Percentiles rank a stretch among this genome's conserved stretches.
Evolutionary conservation across 2,113 vertebrate species (phyloP).

Genomic region (sheep (Ovis aries)): DNA sequence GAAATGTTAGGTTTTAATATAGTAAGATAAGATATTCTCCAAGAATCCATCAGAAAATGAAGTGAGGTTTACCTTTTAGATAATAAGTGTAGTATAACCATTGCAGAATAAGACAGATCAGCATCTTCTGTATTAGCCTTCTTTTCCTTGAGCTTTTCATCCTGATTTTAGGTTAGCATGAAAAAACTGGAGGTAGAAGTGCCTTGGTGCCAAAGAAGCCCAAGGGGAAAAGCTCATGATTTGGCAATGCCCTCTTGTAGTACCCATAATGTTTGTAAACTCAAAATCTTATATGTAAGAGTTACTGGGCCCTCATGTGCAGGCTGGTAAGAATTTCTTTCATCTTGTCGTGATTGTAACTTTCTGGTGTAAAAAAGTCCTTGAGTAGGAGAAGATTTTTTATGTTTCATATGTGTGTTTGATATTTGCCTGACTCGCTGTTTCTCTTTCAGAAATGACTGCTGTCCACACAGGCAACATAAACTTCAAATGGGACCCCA

Average conservation of each 20-base stretch:
- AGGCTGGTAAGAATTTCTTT: background rate
- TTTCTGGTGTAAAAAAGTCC: background rate
- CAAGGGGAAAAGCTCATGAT: background rate
- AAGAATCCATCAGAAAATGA: slow-evolving; percentile 7
- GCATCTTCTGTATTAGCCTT: background rate
- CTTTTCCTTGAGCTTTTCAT: slow-evolving; percentile 18
- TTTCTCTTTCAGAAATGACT: slow-evolving; percentile 88
- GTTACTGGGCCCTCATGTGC: background rate
- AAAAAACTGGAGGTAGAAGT: background rate
- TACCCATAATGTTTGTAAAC: background rate
- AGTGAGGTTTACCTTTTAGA: background rate
- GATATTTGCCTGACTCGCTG: slow-evolving; percentile 10
- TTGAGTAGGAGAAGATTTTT: background rate
- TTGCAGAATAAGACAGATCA: background rate
- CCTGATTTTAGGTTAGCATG: background rate
- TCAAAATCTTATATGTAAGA: background rate
- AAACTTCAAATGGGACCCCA: slow-evolving; percentile 99
- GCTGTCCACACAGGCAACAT: slow-evolving; percentile 92
- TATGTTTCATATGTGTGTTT: slow-evolving; percentile 21
- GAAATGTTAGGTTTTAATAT: slow-evolving; percentile 13
- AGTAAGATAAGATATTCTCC: background rate
- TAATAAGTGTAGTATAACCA: background rate
- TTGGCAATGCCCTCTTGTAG: background rate
- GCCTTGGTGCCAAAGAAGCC: background rate
- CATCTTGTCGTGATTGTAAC: background rate